These are phyloP conservation scores for Helogale parvula DNA, from an alignment of 2,113 vertebrate species.

Conservation along the genomic window DNA sequence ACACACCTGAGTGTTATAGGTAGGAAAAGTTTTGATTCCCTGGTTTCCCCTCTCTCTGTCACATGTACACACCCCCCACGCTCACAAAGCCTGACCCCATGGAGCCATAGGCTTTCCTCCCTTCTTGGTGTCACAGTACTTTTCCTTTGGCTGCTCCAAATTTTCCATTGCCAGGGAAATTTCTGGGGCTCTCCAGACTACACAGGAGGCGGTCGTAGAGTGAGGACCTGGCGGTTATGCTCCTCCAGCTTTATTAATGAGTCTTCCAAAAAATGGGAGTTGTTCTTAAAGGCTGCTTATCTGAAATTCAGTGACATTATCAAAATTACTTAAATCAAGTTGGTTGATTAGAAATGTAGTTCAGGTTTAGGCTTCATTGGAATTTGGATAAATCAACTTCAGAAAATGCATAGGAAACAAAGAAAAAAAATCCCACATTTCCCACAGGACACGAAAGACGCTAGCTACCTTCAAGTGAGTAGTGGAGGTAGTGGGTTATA, in stretches of 20 bases:
- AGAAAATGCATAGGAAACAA: not conserved
- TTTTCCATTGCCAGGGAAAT: not conserved
- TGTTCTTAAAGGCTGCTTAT: not conserved
- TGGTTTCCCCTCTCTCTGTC: not conserved
- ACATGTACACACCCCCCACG: not conserved
- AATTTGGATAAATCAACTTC: not conserved
- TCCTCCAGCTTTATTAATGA: not conserved
- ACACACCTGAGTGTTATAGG: not conserved
- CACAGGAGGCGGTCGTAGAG: not conserved
- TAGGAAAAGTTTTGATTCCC: not conserved
- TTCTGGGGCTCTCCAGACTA: not conserved
- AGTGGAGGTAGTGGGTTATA: not conserved
- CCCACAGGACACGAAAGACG: not conserved
- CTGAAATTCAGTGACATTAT: not conserved
- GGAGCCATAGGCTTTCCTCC: not conserved
- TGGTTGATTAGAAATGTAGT: not conserved
- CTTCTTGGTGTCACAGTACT: not conserved
- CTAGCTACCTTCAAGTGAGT: not conserved
- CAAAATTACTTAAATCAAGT: not conserved
- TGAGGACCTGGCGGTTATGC: not conserved
- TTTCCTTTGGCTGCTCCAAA: not conserved
- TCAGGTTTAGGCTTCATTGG: not conserved
- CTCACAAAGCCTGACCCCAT: not conserved
- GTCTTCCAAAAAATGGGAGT: not conserved
- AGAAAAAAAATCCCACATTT: not conserved